phyloP scores from a whole-genome alignment of 2,113 vertebrate species.

The Morphnarchus princeps region DNA sequence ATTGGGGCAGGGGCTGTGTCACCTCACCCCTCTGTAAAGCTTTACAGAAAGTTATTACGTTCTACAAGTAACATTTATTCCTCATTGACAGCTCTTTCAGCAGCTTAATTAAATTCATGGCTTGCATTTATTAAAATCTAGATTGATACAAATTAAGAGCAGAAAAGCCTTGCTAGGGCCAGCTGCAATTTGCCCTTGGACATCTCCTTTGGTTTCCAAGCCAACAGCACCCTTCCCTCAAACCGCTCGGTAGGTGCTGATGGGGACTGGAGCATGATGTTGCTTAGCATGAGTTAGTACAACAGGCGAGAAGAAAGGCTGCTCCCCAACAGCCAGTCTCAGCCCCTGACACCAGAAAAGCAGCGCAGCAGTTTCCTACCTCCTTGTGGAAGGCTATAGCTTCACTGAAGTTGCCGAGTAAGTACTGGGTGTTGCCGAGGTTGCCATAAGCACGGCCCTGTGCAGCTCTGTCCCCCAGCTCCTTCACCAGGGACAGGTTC shows the following conservation, averaged over 20 bases:
- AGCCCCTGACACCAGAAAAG: neutral
- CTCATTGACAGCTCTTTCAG: conserved; percentile 30
- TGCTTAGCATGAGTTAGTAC: neutral
- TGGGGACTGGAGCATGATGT: neutral
- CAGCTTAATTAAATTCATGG: conserved; percentile 35
- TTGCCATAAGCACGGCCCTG: conserved; percentile 95
- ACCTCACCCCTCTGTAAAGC: neutral
- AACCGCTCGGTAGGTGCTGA: neutral
- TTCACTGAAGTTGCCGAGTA: conserved; percentile 91
- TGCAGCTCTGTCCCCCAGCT: conserved; percentile 90
- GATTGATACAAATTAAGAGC: conserved; percentile 30
- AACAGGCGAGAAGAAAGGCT: neutral
- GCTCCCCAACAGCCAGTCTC: neutral
- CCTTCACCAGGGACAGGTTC: conserved; percentile 93
- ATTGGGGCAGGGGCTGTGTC: neutral
- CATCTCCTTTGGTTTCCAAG: conserved; percentile 11
- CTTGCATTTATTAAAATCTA: conserved; percentile 37
- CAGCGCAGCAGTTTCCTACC: conserved; percentile 65
- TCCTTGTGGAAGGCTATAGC: conserved; percentile 93
- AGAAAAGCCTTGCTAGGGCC: neutral
- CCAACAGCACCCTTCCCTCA: neutral
- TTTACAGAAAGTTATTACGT: neutral
- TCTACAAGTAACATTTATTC: conserved; percentile 17
- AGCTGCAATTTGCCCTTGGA: neutral
- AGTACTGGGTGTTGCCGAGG: conserved; percentile 95